A percentile compares a stretch with the other conserved stretches of the same genome.
phyloP scores from a whole-genome alignment of 1,140 invertebrate species.

The Temnothorax nylanderi region DNA sequence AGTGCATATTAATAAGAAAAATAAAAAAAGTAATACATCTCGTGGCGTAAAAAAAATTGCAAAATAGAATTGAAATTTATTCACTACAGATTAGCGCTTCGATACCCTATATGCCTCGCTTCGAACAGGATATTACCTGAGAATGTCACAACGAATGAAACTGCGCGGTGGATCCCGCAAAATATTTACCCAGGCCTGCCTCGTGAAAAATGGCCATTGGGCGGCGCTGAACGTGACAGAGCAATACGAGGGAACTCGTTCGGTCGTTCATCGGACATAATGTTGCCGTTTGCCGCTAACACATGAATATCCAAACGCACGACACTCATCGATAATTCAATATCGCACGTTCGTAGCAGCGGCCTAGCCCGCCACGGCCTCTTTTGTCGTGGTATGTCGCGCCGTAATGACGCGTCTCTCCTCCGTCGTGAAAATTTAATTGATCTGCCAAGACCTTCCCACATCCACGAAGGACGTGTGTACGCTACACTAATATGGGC shows the following conservation, averaged over 20 bases:
- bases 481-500: slow-evolving; percentile 22
- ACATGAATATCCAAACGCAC: slow-evolving; percentile 79
- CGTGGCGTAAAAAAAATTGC: not conserved
- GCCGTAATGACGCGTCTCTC: slow-evolving; percentile 76
- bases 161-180: not conserved
- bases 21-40: not conserved
- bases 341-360: slow-evolving; percentile 76
- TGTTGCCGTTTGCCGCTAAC: slow-evolving; percentile 74
- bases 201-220: slow-evolving; percentile 54
- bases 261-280: slow-evolving; percentile 54
- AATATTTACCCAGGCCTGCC: slow-evolving; percentile 34
- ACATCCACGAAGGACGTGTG: slow-evolving; percentile 38
- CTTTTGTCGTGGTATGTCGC: slow-evolving; percentile 78
- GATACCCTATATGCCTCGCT: too few species aligned
- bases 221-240: slow-evolving; percentile 53
- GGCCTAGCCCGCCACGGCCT: slow-evolving; percentile 60
- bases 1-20: not conserved
- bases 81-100: not conserved
- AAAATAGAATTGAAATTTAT: not conserved
- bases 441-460: slow-evolving; percentile 54
- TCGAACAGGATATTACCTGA: not conserved
- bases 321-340: slow-evolving; percentile 82
- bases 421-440: slow-evolving; percentile 81
- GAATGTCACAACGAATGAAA: slow-evolving; percentile 9
- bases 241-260: slow-evolving; percentile 55